These are phyloP conservation scores for Cnemophilus loriae DNA, from an alignment of 2,113 vertebrate species.

Conservation along the genomic window DNA sequence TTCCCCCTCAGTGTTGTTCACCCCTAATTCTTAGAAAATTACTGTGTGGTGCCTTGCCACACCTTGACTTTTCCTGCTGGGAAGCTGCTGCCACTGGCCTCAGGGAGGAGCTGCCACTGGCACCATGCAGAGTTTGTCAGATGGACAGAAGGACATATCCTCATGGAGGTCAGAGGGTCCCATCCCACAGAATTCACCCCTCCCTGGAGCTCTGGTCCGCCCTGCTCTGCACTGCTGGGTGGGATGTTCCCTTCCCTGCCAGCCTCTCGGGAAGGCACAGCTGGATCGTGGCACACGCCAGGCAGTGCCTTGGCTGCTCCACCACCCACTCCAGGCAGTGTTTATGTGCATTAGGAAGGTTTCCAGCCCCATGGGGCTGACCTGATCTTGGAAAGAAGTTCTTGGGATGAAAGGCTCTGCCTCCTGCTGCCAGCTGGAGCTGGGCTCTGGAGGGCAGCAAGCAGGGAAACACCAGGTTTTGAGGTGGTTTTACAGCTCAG, in stretches of 20 bases:
- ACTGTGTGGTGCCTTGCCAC: fast-evolving
- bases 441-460: background rate
- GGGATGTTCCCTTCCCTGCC: background rate
- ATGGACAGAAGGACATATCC: background rate
- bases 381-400: background rate
- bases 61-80: background rate
- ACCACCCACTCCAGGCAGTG: background rate
- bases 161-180: background rate
- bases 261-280: background rate
- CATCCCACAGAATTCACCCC: background rate
- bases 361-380: background rate
- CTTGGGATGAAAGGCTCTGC: background rate
- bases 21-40: background rate
- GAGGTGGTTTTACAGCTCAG: background rate
- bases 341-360: background rate
- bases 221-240: background rate
- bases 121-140: fast-evolving
- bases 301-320: background rate
- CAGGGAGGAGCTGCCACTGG: background rate
- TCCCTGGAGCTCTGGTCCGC: background rate
- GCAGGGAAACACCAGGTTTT: background rate
- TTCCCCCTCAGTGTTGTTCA: background rate
- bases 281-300: fast-evolving
- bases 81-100: background rate
- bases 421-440: background rate